phyloP scores from a whole-genome alignment of 1,140 invertebrate genomes.

The Bombus affinis region DNA sequence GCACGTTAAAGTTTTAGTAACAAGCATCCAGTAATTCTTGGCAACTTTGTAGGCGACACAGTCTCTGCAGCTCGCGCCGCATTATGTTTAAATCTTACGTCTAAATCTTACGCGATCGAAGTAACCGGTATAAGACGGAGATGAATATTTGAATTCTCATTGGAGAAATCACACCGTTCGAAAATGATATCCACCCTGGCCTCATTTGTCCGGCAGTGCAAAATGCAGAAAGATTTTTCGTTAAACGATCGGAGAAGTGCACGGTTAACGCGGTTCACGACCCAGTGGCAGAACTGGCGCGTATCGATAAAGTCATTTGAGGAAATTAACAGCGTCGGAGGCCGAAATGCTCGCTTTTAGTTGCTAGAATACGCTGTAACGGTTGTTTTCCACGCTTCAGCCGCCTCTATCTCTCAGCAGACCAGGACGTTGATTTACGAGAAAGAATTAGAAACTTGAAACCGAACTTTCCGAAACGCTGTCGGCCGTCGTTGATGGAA shows the following conservation, averaged over 20 bases:
- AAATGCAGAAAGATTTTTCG: neutral
- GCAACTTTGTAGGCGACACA: neutral
- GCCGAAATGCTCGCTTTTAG: neutral
- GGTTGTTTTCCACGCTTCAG: constrained; percentile 3
- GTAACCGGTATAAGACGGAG: no score
- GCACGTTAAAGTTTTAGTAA: neutral
- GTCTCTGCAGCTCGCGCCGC: neutral
- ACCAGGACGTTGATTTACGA: constrained; percentile 15
- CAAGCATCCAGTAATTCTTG: neutral
- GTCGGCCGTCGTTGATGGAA: constrained; percentile 16
- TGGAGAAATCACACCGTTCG: neutral
- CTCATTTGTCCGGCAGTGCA: neutral
- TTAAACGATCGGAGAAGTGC: neutral
- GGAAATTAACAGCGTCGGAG: neutral
- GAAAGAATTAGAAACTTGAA: constrained; percentile 19
- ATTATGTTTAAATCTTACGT: neutral
- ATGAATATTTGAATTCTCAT: neutral
- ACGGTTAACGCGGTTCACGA: neutral
- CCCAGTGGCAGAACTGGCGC: neutral
- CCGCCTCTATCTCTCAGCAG: neutral
- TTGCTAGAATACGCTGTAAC: neutral
- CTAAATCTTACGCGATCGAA: neutral
- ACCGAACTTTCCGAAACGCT: constrained; percentile 13
- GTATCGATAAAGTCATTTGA: constrained; percentile 21
- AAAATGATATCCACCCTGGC: no score